Evolutionary conservation across 2,113 vertebrate genomes (phyloP).

Genomic region (Otolemur garnettii): DNA sequence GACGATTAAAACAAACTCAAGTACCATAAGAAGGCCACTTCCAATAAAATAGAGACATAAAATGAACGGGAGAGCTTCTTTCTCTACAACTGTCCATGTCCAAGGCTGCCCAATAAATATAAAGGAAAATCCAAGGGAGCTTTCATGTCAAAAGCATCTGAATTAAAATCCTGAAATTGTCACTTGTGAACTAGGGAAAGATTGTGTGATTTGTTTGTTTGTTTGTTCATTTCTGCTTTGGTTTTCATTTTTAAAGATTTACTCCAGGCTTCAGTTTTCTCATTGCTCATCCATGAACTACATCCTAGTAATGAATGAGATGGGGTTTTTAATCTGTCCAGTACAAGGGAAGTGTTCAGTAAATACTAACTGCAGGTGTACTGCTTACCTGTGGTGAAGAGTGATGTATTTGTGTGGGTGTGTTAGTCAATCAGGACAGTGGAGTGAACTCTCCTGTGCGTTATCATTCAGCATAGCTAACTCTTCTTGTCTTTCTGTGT

Average conservation of each 20-base stretch:
- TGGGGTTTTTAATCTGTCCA: background rate
- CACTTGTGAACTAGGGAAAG: background rate
- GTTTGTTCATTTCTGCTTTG: background rate
- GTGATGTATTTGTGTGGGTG: background rate
- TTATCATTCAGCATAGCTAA: background rate
- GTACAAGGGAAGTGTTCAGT: background rate
- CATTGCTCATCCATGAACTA: background rate
- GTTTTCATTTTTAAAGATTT: background rate
- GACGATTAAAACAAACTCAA: conserved; percentile 58
- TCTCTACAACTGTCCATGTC: background rate
- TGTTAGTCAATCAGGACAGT: background rate
- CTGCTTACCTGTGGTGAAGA: too few species aligned
- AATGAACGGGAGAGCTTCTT: background rate
- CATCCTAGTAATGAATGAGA: background rate
- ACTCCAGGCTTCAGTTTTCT: background rate
- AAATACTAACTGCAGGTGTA: background rate
- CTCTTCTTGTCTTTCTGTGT: background rate
- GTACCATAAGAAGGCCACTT: background rate
- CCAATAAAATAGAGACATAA: background rate
- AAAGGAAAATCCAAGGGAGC: background rate
- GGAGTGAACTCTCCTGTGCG: background rate
- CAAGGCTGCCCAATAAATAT: background rate
- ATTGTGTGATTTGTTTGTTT: background rate
- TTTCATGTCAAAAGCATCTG: background rate
- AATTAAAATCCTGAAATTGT: background rate